Evolutionary conservation across 2,888 invertebrate genomes (phyloP), one percentile per base, ranked within the genome.

Genomic region (Achlya flavicornis): DNA sequence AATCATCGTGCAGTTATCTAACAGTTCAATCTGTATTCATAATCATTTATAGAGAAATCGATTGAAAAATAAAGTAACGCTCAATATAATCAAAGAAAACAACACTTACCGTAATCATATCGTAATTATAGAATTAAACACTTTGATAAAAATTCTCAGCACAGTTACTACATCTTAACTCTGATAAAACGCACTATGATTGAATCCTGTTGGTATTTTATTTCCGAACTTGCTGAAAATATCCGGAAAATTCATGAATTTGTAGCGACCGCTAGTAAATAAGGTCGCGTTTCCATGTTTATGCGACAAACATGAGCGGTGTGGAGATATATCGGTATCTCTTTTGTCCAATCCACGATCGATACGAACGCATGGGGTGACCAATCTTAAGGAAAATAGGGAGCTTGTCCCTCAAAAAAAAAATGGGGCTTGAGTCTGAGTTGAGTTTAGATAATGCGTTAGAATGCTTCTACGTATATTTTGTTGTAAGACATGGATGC

Each of bases 271-370:
- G 71, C 76, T 72, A 74, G 85, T 84, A 81, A 84, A 86, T 88
- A 88, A 83, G 83, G 86, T 87, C 83, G 85, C 80, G 78, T 89
- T 89, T 89, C 76, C 86, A 87, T 88, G 87, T 88, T 89, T 86
- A 91, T 92, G 92, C 93, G 91, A 87, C 92, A 91, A 89, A 88
- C 77, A 62, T 61, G 89, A 92, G 78, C 72, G 77, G 87, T 72
- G 72, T 70, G 74, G 84, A 80, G 69, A 72, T 85, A 93, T 89
- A 80, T 80, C 69, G 75, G 69, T 69, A 77, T 90, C 90, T 79
- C 86, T 83, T 79, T 90, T 85, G 80, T 85, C 82, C 83, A 74
- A 70, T 77, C 76, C 70, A 76, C 84, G 89, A 93, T 93, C 93
- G 92, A 93, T 93, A 92, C 76, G 60, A 64, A 70, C 74, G 77